Evolutionary conservation across 2,797 vertebrate species (phyloP), one percentile per base, ranked within the genome.

Genomic region (Arnoldichthys spilopterus): DNA sequence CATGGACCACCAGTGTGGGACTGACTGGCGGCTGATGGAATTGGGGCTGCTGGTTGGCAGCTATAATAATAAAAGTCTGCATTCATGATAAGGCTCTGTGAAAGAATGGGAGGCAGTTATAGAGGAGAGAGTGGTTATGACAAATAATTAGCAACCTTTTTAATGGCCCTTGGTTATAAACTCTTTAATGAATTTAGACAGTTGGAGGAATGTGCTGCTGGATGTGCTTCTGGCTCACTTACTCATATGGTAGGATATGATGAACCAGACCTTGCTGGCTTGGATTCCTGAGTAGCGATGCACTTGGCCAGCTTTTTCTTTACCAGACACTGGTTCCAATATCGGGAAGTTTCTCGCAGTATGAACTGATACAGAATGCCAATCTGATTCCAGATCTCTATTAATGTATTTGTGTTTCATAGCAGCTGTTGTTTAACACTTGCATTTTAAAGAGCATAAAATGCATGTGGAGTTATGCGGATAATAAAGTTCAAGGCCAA

Each of bases 21-120:
- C 83, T 85, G 89, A 90, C 87, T 86, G 87, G 87, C 86, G 85
- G 87, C 64, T 90, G 91, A 89, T 90, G 84, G 89, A 88, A 89
- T 86, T 88, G 81, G 76, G 76, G 86, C 83, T 90, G 85, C 76
- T 49, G 49, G 82, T 84, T 72, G 78, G 59, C 88, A 90, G 84
- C 90, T 90, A 85, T 84, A 90, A 82, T 88, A 88, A 76, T 64
- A 64, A 81, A 77, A 82, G 84, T 86, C 83, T 84, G 82, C 84
- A 82, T 86, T 86, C 88, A 90, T 85, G 77, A 85, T 74, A 75
- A 89, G 77, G 84, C 86, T 87, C 78, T 88, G 86, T 89, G 49
- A 24, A 18, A 43, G 18, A n/a, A 58, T 15, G 49, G 72, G 37
- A 16, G 64, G 24, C 56, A 47, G 40, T 13, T 53, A 75, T 26